Conservation (phyloP, 1,140 invertebrate species). For the Halesus radiatus region DNA sequence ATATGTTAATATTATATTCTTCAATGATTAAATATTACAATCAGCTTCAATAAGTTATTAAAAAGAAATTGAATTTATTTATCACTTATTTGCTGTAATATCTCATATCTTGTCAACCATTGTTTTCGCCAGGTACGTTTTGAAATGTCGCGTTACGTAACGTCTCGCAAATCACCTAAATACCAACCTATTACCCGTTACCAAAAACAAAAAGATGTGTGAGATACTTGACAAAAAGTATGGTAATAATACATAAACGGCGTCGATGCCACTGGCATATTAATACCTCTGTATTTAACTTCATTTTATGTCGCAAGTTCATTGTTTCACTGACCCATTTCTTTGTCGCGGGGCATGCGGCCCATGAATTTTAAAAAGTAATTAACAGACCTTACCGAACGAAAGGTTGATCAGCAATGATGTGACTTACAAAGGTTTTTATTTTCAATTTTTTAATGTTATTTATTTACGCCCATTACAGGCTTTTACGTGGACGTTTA, state of each 20-base stretch:
- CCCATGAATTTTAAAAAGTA: not conserved
- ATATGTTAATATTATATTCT: too few relatives aligned
- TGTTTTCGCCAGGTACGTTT: not conserved
- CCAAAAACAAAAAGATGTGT: slow-evolving; percentile 1
- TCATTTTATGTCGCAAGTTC: not conserved
- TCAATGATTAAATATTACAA: too few relatives aligned
- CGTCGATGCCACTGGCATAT: slow-evolving; percentile 7
- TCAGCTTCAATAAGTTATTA: too few relatives aligned
- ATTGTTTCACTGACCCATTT: slow-evolving; percentile 8
- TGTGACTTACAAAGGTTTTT: too few relatives aligned
- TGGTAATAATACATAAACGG: not conserved
- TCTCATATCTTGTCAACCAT: too few relatives aligned
- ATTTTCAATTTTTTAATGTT: too few relatives aligned
- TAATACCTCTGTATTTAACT: not conserved
- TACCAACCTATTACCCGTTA: slow-evolving; percentile 6
- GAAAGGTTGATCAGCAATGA: too few relatives aligned
- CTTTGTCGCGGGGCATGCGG: not conserved
- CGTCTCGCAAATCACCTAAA: too few relatives aligned
- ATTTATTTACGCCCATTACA: too few relatives aligned
- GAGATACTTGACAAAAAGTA: slow-evolving; percentile 15
- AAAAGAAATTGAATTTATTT: too few relatives aligned
- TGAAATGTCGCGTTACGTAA: slow-evolving; percentile 1
- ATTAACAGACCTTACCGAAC: not conserved
- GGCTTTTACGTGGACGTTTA: too few relatives aligned
- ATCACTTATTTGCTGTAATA: too few relatives aligned